Base-by-base conservation (phyloP, 2,888 invertebrate genomes). In the Plutella xylostella region DNA sequence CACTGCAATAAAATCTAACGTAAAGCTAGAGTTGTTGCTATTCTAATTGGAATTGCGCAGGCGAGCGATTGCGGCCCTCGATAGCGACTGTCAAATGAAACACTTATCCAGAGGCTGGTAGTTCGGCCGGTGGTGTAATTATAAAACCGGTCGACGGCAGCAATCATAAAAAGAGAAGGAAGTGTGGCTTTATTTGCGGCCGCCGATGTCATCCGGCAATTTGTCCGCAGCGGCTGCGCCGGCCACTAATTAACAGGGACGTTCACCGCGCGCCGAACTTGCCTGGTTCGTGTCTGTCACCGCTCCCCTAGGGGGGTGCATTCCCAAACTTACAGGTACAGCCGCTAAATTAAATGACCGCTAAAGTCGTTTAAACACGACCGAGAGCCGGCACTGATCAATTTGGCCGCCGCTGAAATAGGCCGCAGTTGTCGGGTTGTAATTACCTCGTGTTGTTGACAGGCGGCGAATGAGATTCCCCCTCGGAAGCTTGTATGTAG, bases 231-330 rank as follows among this genome's bases (percentile, higher is more conserved):
- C 68, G 69, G 65, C 69, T 60, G 53, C 63, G 63, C 63, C 65
- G 62, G 66, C 68, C 69, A 74, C 77, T 77, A 75, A 78, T 78
- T 76, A 77, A 75, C 68, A 66, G 65, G 67, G 65, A 72, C 74
- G 72, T 73, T 72, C 68, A 73, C 68, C 65, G 61, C 63, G n/a
- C 68, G 69, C 73, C 72, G 70, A 75, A 75, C 69, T 68, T 68
- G 70, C 63, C 59, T 61, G 62, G 25, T 65, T 58, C 14, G 40
- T 25, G 14, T 17, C 17, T 34, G 34, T 34, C 34, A 34, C 34
- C 34, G 14, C 34, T 4, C 14, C 9, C 4, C 34, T 17, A 9
- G 34, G 34, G 17, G 15, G 34, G 17, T 34, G 17, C 34, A 34
- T 34, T 34, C 34, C 17, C 34, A 15, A 34, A 34, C 34, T 34